These are phyloP conservation scores for Antheraea mylitta DNA, from an alignment of 1,140 invertebrate genomes.

Conservation along the genomic window DNA sequence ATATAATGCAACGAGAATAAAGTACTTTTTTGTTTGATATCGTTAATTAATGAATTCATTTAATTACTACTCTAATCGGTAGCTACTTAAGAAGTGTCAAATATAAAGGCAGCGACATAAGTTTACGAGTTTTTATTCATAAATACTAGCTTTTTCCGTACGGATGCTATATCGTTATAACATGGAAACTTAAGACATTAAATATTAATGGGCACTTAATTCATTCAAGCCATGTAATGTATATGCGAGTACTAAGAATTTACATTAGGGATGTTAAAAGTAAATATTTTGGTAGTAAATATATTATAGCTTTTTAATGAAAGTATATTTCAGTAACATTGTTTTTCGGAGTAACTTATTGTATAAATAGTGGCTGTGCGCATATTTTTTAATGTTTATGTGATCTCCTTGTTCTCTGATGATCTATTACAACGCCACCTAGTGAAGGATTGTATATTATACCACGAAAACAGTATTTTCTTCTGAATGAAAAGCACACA, in stretches of 20 bases:
- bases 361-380: too few species aligned
- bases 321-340: too few species aligned
- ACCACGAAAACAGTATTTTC: too few species aligned
- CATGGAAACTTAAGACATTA: neutral
- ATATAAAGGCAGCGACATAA: slow-evolving; percentile 2
- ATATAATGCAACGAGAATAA: neutral
- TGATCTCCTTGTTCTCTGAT: too few species aligned
- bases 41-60: slow-evolving; percentile 15
- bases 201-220: neutral
- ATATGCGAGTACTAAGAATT: neutral
- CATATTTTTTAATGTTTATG: too few species aligned
- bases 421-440: too few species aligned
- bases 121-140: neutral
- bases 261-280: neutral
- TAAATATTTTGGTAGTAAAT: too few species aligned
- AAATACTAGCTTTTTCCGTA: neutral
- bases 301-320: too few species aligned
- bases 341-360: too few species aligned
- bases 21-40: neutral
- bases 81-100: slow-evolving; percentile 10
- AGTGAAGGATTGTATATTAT: too few species aligned
- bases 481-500: too few species aligned
- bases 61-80: slow-evolving; percentile 12
- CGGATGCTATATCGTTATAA: neutral
- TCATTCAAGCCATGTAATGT: neutral